A percentile compares a stretch with the other conserved stretches of the same genome.
Evolutionary conservation across 2,797 vertebrate genomes (phyloP).

Genomic region (Sphaeramia orbicularis): DNA sequence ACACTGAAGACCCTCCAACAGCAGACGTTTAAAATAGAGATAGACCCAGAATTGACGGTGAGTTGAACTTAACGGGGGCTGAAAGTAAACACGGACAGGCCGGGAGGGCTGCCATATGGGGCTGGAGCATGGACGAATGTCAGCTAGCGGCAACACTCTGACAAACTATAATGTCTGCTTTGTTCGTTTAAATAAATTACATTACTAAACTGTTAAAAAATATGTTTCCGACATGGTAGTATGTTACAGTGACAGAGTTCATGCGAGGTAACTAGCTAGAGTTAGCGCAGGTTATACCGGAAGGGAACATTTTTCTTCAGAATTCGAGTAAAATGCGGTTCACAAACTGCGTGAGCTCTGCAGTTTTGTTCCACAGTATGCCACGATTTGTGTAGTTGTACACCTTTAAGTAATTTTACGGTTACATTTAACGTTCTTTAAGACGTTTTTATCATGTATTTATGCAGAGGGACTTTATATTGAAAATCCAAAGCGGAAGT

Average conservation of each 20-base stretch:
- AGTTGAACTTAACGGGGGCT: constrained; percentile 74
- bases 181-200: neutral
- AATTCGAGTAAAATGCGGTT: constrained; percentile 23
- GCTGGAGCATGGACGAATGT: constrained; percentile 9
- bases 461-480: neutral
- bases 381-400: accelerated
- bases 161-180: neutral
- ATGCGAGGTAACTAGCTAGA: constrained; percentile 15
- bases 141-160: constrained; percentile 11
- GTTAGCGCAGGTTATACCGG: neutral
- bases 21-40: constrained; percentile 85
- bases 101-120: constrained; percentile 40
- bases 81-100: constrained; percentile 72
- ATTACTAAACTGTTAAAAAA: neutral
- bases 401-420: too few species aligned
- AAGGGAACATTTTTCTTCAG: constrained; percentile 23
- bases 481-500: constrained; percentile 35
- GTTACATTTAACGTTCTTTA: accelerated
- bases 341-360: neutral
- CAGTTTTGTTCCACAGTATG: too few species aligned
- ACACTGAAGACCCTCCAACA: constrained; percentile 88
- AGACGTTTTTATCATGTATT: neutral
- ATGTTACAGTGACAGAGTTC: constrained; percentile 28
- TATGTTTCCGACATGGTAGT: constrained; percentile 18
- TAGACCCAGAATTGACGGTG: constrained; percentile 85